Percentiles rank a stretch among this genome's conserved stretches.
phyloP scores from a whole-genome alignment of 2,797 vertebrate genomes.

The Coregonus sp. region DNA sequence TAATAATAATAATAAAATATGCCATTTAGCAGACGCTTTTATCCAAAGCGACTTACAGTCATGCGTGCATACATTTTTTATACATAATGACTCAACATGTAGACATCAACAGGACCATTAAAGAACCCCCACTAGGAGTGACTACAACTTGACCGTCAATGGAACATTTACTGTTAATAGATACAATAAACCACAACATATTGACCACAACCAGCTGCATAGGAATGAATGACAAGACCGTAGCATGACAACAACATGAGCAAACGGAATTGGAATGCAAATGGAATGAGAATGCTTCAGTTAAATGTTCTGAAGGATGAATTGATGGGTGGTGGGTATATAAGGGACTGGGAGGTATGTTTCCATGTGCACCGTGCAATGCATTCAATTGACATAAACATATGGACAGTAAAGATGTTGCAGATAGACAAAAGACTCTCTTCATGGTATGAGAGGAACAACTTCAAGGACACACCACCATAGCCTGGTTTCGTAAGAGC shows the following conservation, averaged over 20 bases:
- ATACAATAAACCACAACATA: constrained; percentile 6
- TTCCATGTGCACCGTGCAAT: no score
- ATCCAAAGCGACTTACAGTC: no score
- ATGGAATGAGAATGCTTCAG: neutral
- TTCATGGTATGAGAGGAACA: no score
- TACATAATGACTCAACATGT: neutral
- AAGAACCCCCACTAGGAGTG: neutral
- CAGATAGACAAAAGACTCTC: no score
- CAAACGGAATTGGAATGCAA: neutral
- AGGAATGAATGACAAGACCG: neutral
- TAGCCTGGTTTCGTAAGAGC: neutral
- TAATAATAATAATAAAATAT: no score
- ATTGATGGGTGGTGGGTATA: neutral
- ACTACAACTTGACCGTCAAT: neutral
- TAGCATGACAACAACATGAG: neutral
- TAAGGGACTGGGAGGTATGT: no score
- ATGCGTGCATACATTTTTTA: no score
- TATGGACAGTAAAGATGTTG: no score
- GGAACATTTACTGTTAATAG: no score
- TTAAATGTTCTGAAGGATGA: neutral
- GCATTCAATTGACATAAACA: no score
- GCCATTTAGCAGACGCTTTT: no score
- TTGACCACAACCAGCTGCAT: constrained; percentile 20
- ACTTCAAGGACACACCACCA: neutral
- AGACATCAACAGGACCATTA: constrained; percentile 1